Evolutionary conservation across 2,797 vertebrate genomes (phyloP).

Genomic region (Adrianichthys oophorus): DNA sequence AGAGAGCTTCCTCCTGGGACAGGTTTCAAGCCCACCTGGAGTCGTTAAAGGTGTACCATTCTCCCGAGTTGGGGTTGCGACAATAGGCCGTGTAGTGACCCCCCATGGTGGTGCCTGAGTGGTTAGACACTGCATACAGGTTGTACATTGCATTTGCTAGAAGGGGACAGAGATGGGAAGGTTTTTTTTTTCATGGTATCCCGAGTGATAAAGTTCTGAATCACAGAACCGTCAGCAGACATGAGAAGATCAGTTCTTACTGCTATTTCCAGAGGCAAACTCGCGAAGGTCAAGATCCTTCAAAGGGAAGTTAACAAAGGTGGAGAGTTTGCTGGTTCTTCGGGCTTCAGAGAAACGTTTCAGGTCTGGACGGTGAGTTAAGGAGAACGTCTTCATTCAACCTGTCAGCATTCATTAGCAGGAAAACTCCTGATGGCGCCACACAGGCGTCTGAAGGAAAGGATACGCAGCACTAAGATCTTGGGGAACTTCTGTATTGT

Average conservation of each 20-base stretch:
- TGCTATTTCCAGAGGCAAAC: conserved; percentile 90
- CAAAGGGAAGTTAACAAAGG: conserved; percentile 92
- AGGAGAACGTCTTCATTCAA: too few species aligned
- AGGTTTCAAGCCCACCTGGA: conserved; percentile 81
- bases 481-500: conserved; percentile 97
- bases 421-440: not conserved
- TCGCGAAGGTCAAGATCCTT: conserved; percentile 95
- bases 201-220: not conserved
- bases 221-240: not conserved
- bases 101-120: conserved; percentile 98
- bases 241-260: conserved; percentile 78
- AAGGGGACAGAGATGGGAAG: conserved; percentile 7
- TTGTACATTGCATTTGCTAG: conserved; percentile 88
- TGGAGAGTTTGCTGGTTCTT: conserved; percentile 94
- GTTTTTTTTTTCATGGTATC: not conserved
- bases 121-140: conserved; percentile 97
- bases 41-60: conserved; percentile 97
- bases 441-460: conserved; percentile 44
- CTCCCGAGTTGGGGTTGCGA: conserved; percentile 88
- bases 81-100: conserved; percentile 98
- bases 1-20: not conserved
- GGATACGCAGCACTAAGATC: conserved; percentile 98
- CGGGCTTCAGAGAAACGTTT: conserved; percentile 97
- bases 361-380: conserved; percentile 79
- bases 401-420: too few species aligned